Conservation (phyloP, 1,140 invertebrate genomes). For the Caenorhabditis briggsae region DNA sequence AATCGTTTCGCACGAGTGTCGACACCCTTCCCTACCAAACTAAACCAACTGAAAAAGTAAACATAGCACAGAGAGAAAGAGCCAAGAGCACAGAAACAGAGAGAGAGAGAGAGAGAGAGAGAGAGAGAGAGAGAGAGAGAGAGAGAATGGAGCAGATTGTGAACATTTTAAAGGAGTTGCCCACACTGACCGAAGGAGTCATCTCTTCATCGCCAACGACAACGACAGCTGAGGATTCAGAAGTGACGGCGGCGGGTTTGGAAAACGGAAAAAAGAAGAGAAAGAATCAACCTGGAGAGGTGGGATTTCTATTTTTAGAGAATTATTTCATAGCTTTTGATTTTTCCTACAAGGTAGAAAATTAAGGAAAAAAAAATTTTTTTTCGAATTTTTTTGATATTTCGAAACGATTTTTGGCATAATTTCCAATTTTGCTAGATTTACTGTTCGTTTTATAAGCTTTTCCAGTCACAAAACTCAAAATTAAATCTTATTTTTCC, state of each 20-base stretch:
- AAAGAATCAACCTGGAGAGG: neutral
- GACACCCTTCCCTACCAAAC: neutral
- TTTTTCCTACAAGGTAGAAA: no score
- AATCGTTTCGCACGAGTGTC: slow-evolving; percentile 48
- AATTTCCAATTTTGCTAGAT: no score
- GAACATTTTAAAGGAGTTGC: slow-evolving; percentile 56
- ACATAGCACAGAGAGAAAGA: slow-evolving; percentile 4
- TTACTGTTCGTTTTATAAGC: no score
- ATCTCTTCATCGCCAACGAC: neutral
- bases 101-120: no score
- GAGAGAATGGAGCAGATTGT: slow-evolving; percentile 36
- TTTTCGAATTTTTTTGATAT: no score
- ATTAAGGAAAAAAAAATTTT: no score
- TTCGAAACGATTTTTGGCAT: no score
- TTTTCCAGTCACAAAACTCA: no score
- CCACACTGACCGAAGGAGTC: slow-evolving; percentile 47
- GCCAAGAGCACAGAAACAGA: neutral
- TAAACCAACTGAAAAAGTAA: slow-evolving; percentile 47
- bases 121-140: neutral
- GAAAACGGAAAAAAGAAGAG: no score
- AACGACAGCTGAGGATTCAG: neutral
- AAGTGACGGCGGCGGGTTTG: neutral
- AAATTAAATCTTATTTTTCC: no score
- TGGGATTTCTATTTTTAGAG: neutral
- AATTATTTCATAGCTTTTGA: no score